Percentiles rank a stretch among this genome's conserved stretches.
phyloP scores from a whole-genome alignment of 2,888 invertebrate species.

The Trachelus troglodyta region DNA sequence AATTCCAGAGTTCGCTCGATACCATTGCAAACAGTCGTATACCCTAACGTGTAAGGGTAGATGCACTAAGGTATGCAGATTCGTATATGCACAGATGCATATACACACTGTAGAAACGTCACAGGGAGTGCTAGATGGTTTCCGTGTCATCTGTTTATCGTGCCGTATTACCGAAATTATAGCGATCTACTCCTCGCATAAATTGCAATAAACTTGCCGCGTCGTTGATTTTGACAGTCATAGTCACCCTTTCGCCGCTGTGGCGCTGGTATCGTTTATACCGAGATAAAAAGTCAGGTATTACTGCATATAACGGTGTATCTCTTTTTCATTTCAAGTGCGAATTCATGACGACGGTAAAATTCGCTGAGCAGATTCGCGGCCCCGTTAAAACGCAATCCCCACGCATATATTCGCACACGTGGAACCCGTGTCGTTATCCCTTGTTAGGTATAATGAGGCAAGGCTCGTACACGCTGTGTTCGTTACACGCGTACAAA shows the following conservation, averaged over 20 bases:
- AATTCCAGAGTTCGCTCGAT: background rate
- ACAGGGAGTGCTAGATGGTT: background rate
- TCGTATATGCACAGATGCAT: background rate
- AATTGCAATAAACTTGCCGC: background rate
- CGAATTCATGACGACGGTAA: slow-evolving; percentile 18
- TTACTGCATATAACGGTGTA: background rate
- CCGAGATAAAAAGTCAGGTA: background rate
- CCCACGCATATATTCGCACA: slow-evolving; percentile 25
- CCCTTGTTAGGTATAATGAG: slow-evolving; percentile 62
- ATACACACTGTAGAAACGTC: slow-evolving; percentile 1
- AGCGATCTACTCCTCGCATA: background rate
- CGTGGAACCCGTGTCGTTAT: slow-evolving; percentile 53
- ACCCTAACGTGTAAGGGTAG: background rate
- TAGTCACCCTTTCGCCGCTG: slow-evolving; percentile 11
- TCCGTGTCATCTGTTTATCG: slow-evolving; percentile 9
- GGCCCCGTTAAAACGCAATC: slow-evolving; percentile 15
- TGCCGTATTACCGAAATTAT: background rate
- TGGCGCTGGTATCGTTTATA: slow-evolving; percentile 17
- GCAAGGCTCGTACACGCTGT: slow-evolving; percentile 27
- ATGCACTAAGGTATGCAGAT: background rate
- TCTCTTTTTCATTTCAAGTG: background rate
- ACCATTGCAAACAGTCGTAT: background rate
- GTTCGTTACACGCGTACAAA: slow-evolving; percentile 49
- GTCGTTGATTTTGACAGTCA: background rate
- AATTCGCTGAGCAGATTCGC: slow-evolving; percentile 15